Evolutionary conservation across 2,797 vertebrate species (phyloP), one percentile per base, ranked within the genome.

Genomic region (Brachymystax lenok): DNA sequence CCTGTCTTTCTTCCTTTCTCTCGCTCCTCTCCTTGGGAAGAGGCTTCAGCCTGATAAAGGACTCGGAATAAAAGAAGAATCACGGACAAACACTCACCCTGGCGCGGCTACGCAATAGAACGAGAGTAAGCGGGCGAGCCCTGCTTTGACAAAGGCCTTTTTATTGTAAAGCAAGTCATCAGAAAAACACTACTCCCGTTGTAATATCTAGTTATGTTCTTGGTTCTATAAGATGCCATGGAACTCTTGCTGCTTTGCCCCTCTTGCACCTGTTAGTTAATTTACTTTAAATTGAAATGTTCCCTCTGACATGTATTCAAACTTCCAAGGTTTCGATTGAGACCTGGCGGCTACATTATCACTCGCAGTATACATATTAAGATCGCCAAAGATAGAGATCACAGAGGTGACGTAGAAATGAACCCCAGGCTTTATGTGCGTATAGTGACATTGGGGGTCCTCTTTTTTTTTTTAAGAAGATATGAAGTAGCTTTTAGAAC

Each of bases 381-480:
- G 80, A 77, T 77, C 77, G 77, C 85, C 88, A 88, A 88, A 91
- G 86, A 89, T 46, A 68, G 7, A 40, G 69, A 40, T 82, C 66
- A 30, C 28, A 12, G 51, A 52, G 70, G 24, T 14, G 4, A 46
- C 6, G 16, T 33, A 10, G 33, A 46, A 5, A 17, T 13, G 3
- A 16, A 3, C 16, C 7, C 51, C 28, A 56, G 13, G 12, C 51
- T 28, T 71, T 30, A 5, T 54, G 70, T 51, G 27, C 46, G 4
- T 71, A 21, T 51, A 14, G 46, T 3, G 46, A 51, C 4, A 2
- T 14, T 19, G 6, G 16, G 35, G 12, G 4, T 61, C 3, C n/a
- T n/a, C 56, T 24, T 24, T 24, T 24, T n/a, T n/a, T 59, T 7
- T 59, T n/a, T 46, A 19, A 0, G n/a, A 21, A 0, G 2, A n/a